A percentile compares a stretch with the other conserved stretches of the same genome.
Evolutionary conservation across 2,797 vertebrate species (phyloP).

Genomic region (Nasua narica): DNA sequence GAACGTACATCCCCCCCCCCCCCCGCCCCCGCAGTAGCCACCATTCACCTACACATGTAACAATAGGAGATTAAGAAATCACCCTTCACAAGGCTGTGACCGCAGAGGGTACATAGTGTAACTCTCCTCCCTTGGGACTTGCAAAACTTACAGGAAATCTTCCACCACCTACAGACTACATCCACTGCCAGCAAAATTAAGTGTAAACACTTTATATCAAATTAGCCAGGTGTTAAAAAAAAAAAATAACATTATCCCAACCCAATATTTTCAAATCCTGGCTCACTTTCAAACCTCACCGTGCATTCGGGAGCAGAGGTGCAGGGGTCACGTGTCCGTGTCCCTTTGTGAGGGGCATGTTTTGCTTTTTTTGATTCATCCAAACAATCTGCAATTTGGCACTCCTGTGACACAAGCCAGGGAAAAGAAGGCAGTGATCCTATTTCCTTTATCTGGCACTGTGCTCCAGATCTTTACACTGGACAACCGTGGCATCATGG

Average conservation of each 20-base stretch:
- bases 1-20: background rate
- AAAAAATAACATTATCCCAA: constrained; percentile 51
- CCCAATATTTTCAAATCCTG: constrained; percentile 45
- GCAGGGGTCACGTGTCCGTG: background rate
- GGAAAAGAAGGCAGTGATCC: background rate
- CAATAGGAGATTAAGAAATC: background rate
- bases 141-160: constrained; percentile 70
- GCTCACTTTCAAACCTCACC: constrained; percentile 23
- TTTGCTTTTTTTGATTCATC: background rate
- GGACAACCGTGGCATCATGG: background rate
- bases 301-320: background rate
- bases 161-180: constrained; percentile 60
- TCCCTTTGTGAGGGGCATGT: background rate
- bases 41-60: background rate
- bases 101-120: constrained; percentile 13
- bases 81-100: background rate
- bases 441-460: background rate
- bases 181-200: constrained; percentile 62
- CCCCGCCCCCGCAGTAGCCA: background rate
- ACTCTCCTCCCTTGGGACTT: constrained; percentile 39
- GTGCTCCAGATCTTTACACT: background rate
- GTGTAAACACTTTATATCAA: constrained; percentile 69
- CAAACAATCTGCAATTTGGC: background rate
- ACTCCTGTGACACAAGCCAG: background rate
- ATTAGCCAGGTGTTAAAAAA: constrained; percentile 46